Conservation (phyloP, 2,113 vertebrate genomes). For the Muscicapa adusta region DNA sequence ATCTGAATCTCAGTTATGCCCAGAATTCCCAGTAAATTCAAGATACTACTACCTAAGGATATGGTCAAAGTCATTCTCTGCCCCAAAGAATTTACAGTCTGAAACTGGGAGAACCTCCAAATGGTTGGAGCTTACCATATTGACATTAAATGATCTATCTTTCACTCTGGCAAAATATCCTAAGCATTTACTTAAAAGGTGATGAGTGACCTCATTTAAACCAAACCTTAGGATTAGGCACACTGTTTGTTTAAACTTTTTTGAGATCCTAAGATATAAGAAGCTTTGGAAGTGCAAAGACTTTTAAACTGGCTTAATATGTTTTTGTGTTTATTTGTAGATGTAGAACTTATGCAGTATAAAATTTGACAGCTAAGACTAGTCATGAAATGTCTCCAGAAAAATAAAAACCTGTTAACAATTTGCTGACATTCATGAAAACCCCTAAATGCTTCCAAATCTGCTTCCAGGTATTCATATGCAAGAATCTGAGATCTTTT, state of each 20-base stretch:
- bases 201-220: constrained; percentile 49
- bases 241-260: constrained; percentile 42
- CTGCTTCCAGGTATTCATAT: constrained; percentile 55
- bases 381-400: constrained; percentile 46
- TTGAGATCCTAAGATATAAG: constrained; percentile 47
- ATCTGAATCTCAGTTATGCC: neutral
- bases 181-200: constrained; percentile 37
- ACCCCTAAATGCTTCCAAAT: constrained; percentile 53
- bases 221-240: constrained; percentile 47
- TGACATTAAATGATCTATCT: constrained; percentile 11
- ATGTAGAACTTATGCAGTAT: neutral
- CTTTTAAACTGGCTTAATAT: constrained; percentile 19
- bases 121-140: neutral
- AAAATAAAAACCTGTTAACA: constrained; percentile 68
- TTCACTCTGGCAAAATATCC: neutral
- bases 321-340: constrained; percentile 59
- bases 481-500: constrained; percentile 49
- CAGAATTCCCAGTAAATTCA: neutral
- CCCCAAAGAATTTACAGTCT: neutral
- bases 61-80: neutral
- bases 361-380: constrained; percentile 51
- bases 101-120: constrained; percentile 6
- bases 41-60: neutral
- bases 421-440: constrained; percentile 57
- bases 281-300: constrained; percentile 36